Percentiles rank a stretch among this genome's conserved stretches.
These are phyloP conservation scores for Helicolenus hilgendorfi DNA, from an alignment of 2,797 vertebrate species.

Conservation along the genomic window DNA sequence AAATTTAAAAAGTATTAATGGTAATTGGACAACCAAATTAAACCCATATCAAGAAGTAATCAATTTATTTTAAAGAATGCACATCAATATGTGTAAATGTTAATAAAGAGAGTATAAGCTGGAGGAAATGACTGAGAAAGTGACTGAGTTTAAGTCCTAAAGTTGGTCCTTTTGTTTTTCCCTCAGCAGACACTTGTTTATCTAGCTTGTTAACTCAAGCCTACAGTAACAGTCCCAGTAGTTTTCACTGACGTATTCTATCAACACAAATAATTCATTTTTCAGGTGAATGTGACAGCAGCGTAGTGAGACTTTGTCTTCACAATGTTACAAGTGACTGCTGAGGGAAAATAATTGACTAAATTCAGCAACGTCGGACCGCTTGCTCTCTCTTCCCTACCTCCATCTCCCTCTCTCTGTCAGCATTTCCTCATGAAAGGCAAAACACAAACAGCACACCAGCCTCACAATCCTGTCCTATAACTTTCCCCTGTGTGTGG, in stretches of 20 bases:
- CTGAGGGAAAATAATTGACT: constrained; percentile 59
- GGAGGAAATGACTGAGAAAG: constrained; percentile 62
- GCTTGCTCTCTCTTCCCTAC: constrained; percentile 63
- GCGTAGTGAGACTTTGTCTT: constrained; percentile 20
- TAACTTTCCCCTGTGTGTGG: constrained; percentile 80
- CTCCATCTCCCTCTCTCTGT: constrained; percentile 63
- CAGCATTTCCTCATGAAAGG: constrained; percentile 44
- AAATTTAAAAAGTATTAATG: background rate
- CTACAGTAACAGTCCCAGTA: constrained; percentile 21
- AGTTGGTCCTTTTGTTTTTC: constrained; percentile 42
- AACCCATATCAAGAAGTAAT: constrained; percentile 9
- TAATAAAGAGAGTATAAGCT: constrained; percentile 18
- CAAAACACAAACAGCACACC: constrained; percentile 50
- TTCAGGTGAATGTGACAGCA: constrained; percentile 31
- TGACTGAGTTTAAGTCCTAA: background rate
- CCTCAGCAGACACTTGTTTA: constrained; percentile 53
- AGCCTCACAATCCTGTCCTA: constrained; percentile 75
- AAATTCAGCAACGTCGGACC: constrained; percentile 51
- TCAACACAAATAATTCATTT: constrained; percentile 34
- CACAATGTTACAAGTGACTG: constrained; percentile 39
- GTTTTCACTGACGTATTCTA: constrained; percentile 19
- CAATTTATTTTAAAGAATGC: background rate
- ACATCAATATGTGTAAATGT: background rate
- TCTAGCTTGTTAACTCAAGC: constrained; percentile 35
- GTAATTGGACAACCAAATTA: constrained; percentile 35